A percentile compares a stretch with the other conserved stretches of the same genome.
Conservation (phyloP, 2,888 invertebrate genomes). For the Smittia aterrima region DNA sequence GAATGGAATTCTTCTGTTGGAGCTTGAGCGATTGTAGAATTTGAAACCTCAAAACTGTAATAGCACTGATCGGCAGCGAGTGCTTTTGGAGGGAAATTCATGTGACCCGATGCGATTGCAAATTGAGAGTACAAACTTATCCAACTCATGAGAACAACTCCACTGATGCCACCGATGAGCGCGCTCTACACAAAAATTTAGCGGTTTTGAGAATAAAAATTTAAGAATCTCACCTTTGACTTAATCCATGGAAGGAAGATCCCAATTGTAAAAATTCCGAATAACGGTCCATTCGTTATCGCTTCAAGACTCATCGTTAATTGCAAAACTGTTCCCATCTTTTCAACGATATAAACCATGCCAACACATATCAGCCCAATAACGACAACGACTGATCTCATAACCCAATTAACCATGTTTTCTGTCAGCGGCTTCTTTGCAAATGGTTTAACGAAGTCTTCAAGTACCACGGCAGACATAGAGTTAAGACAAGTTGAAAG, state of each 20-base stretch:
- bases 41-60: conserved; percentile 58
- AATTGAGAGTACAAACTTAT: conserved; percentile 63
- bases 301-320: conserved; percentile 67
- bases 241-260: conserved; percentile 69
- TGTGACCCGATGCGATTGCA: conserved; percentile 62
- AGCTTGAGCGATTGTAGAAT: conserved; percentile 42
- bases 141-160: conserved; percentile 60
- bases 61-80: conserved; percentile 63
- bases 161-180: conserved; percentile 59
- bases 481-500: conserved; percentile 76
- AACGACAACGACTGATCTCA: conserved; percentile 68
- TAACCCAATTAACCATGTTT: conserved; percentile 59
- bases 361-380: conserved; percentile 67
- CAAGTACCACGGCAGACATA: conserved; percentile 71
- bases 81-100: conserved; percentile 65
- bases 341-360: conserved; percentile 70
- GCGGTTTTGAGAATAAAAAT: neutral
- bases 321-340: conserved; percentile 70
- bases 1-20: conserved; percentile 45
- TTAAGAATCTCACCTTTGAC: conserved; percentile 56
- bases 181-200: conserved; percentile 56
- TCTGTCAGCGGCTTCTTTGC: conserved; percentile 58
- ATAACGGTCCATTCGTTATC: conserved; percentile 68
- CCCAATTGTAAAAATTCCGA: conserved; percentile 66
- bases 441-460: conserved; percentile 69